These are phyloP conservation scores for Meteorus sp. DNA, from an alignment of 1,140 invertebrate species.

Conservation along the genomic window DNA sequence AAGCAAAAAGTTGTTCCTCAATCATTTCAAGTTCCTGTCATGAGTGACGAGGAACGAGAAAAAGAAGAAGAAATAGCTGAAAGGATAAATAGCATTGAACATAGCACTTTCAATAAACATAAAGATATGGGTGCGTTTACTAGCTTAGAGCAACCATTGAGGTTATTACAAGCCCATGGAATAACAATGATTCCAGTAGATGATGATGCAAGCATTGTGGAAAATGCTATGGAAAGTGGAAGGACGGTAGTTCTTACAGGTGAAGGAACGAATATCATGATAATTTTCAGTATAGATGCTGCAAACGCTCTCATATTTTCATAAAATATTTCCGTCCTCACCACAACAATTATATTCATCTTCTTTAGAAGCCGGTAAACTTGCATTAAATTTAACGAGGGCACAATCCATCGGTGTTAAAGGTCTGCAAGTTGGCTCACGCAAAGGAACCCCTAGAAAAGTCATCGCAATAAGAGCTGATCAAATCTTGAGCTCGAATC, in stretches of 20 bases:
- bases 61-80: constrained; percentile 41
- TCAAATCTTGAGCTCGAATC: constrained; percentile 48
- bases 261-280: constrained; percentile 43
- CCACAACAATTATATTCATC: constrained; percentile 14
- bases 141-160: constrained; percentile 57
- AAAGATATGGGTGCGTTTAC: constrained; percentile 49
- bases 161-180: constrained; percentile 76
- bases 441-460: constrained; percentile 44
- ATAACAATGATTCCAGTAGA: constrained; percentile 75
- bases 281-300: too few species aligned
- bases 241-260: constrained; percentile 77
- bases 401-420: constrained; percentile 43
- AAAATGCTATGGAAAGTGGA: constrained; percentile 78
- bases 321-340: too few species aligned
- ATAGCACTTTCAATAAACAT: constrained; percentile 39
- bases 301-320: too few species aligned
- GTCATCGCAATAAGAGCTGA: constrained; percentile 54
- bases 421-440: constrained; percentile 43
- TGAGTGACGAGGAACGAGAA: constrained; percentile 46
- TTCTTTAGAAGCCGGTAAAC: constrained; percentile 71
- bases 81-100: constrained; percentile 37
- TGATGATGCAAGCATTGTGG: constrained; percentile 72
- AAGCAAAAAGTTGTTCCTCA: constrained; percentile 51
- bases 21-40: constrained; percentile 43
- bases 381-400: constrained; percentile 69